Evolutionary conservation across 23 tunicate genomes (phyloP).

Genomic region (Halocynthia roretzi): DNA sequence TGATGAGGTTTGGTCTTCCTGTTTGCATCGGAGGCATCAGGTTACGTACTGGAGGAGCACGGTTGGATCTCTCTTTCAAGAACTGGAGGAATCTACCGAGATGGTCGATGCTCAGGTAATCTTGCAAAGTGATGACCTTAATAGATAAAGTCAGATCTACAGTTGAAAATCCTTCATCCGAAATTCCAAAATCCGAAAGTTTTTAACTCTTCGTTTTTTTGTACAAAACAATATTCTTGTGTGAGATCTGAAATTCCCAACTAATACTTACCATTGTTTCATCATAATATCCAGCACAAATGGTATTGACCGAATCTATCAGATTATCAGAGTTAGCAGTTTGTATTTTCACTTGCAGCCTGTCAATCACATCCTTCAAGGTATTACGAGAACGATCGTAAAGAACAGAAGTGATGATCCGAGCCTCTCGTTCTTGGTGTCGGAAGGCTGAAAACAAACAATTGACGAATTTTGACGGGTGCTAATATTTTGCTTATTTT

Average conservation of each 20-base stretch:
- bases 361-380: conserved; percentile 32
- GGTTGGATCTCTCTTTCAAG: neutral
- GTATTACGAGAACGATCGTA: conserved; percentile 4
- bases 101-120: conserved; percentile 54
- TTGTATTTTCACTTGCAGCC: conserved; percentile 25
- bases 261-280: conserved; percentile 49
- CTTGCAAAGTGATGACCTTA: conserved; percentile 50
- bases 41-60: neutral
- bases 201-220: too few species aligned
- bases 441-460: neutral
- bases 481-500: too few species aligned
- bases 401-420: neutral
- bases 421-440: neutral
- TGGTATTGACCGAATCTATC: conserved; percentile 35
- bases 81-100: conserved; percentile 30
- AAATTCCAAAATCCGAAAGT: too few species aligned
- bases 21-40: conserved; percentile 12
- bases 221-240: too few species aligned
- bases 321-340: conserved; percentile 2
- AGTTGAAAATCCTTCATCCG: neutral
- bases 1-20: conserved; percentile 49
- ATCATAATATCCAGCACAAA: conserved; percentile 54
- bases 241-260: too few species aligned
- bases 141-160: neutral
- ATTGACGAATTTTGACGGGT: too few species aligned